Evolutionary conservation across 1,140 invertebrate genomes (phyloP).

Genomic region (Dreissena polymorpha): DNA sequence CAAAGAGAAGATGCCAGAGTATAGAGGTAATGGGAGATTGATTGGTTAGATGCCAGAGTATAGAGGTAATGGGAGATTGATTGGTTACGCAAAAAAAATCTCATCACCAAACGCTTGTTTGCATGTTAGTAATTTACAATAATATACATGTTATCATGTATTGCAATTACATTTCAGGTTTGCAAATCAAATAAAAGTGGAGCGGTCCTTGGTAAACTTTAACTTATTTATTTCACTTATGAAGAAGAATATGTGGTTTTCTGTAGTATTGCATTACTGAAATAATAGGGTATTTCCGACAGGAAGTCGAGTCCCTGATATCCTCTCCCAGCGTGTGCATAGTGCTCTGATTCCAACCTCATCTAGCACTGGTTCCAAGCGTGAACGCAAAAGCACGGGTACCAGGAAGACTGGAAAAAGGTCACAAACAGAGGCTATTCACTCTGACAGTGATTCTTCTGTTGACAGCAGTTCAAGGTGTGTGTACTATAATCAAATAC

Average conservation of each 20-base stretch:
- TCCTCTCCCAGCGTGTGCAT: neutral
- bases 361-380: neutral
- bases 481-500: no score
- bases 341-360: neutral
- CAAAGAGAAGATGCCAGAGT: slow-evolving; percentile 35
- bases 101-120: no score
- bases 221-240: no score
- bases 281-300: no score
- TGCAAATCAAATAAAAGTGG: no score
- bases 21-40: slow-evolving; percentile 22
- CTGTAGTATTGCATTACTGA: no score
- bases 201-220: no score
- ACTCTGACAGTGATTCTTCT: neutral
- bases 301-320: neutral
- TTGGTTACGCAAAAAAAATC: no score
- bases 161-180: no score
- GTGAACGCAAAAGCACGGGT: neutral
- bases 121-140: no score
- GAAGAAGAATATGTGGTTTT: no score
- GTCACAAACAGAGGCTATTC: neutral
- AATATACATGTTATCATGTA: no score
- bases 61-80: slow-evolving; percentile 17
- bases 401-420: neutral
- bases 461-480: neutral
- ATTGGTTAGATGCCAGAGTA: slow-evolving; percentile 31